These are phyloP conservation scores for Mormyrus lacerda DNA, from an alignment of 2,113 vertebrate species.

Conservation along the genomic window DNA sequence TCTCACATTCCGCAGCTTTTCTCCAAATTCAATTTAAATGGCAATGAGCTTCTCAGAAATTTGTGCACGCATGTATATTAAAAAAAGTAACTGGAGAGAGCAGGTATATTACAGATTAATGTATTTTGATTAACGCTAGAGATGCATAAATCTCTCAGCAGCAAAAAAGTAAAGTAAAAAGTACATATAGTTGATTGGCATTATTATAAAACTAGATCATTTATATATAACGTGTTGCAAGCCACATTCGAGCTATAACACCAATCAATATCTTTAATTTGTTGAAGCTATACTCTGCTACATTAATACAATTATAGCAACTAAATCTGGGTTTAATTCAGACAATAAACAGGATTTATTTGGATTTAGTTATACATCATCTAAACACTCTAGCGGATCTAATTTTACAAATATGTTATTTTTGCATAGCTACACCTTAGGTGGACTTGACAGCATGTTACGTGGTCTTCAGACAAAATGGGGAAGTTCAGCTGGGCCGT, in stretches of 20 bases:
- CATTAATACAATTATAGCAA: neutral
- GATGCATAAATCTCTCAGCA: neutral
- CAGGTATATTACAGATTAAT: neutral
- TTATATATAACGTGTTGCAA: neutral
- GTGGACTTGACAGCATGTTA: neutral
- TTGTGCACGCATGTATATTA: neutral
- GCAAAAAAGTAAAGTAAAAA: neutral
- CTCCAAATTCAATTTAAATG: slow-evolving; percentile 15
- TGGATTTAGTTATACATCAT: neutral
- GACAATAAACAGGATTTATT: neutral
- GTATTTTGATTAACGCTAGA: neutral
- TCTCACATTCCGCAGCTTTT: slow-evolving; percentile 18
- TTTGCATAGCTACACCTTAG: slow-evolving; percentile 2
- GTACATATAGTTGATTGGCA: neutral
- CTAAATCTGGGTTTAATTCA: neutral
- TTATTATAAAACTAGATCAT: neutral
- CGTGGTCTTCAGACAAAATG: neutral
- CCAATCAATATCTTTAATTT: slow-evolving; percentile 2
- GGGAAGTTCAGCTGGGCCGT: neutral
- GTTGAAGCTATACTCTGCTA: neutral
- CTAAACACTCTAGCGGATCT: neutral
- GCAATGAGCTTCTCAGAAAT: neutral
- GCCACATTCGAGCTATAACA: neutral
- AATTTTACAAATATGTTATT: slow-evolving; percentile 12
- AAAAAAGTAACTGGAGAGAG: neutral